These are phyloP conservation scores for Pseudorhiza aurosa DNA, from an alignment of 30 jellyfish, hydroid and myxozoan species.

Conservation along the genomic window DNA sequence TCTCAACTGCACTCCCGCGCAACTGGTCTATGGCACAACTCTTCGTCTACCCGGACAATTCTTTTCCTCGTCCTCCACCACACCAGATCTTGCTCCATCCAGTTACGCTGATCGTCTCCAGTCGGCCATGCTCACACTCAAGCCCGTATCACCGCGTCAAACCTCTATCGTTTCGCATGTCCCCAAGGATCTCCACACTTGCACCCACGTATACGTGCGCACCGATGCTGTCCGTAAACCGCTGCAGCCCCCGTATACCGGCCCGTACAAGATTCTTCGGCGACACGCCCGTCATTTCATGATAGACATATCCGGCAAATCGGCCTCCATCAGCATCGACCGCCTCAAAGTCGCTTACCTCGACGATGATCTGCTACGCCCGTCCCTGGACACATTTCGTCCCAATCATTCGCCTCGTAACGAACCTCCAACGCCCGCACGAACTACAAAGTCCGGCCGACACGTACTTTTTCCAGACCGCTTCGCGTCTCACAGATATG, in stretches of 20 bases:
- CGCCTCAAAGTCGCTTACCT: constrained; percentile 70
- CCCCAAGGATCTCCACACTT: constrained; percentile 2
- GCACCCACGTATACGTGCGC: constrained; percentile 54
- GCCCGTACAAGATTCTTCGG: constrained; percentile 30
- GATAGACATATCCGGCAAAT: background rate
- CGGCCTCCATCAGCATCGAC: constrained; percentile 26
- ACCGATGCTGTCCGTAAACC: constrained; percentile 61
- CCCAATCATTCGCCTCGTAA: background rate
- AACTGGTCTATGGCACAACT: constrained; percentile 33
- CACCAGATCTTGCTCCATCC: constrained; percentile 10
- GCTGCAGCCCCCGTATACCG: constrained; percentile 54
- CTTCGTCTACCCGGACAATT: constrained; percentile 33
- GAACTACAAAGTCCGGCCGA: constrained; percentile 54
- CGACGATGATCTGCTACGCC: constrained; percentile 19
- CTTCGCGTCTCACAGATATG: too few relatives aligned
- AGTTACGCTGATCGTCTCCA: constrained; percentile 28
- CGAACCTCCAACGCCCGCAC: constrained; percentile 10
- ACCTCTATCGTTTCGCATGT: background rate
- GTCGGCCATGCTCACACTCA: constrained; percentile 34
- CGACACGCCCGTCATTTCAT: constrained; percentile 17
- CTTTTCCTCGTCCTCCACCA: background rate
- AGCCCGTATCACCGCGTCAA: constrained; percentile 13
- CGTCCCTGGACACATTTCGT: too few relatives aligned
- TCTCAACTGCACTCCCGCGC: constrained; percentile 27
- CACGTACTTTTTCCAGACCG: constrained; percentile 33